Evolutionary conservation across 1,140 invertebrate genomes (phyloP).

Genomic region (Calephelis virginiensis): DNA sequence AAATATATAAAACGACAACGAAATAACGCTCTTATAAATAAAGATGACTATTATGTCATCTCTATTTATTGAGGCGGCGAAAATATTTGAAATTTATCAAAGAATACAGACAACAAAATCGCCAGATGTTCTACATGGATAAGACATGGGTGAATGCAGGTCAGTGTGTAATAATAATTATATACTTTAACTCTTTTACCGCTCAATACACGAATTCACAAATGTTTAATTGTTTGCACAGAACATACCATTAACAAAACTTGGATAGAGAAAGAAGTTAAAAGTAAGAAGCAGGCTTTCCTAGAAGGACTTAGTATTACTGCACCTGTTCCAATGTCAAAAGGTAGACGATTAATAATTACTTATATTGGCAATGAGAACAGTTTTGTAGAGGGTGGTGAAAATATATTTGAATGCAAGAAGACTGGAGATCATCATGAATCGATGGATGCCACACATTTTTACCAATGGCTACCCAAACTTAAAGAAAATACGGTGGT

Average conservation of each 20-base stretch:
- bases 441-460: constrained; percentile 33
- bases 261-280: constrained; percentile 31
- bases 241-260: constrained; percentile 33
- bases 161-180: constrained; percentile 13
- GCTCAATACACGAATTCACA: not conserved
- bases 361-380: constrained; percentile 40
- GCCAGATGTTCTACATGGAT: constrained; percentile 25
- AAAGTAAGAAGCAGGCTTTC: constrained; percentile 24
- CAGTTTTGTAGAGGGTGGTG: constrained; percentile 36
- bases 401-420: constrained; percentile 35
- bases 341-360: constrained; percentile 40
- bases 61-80: too few relatives aligned
- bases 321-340: constrained; percentile 36
- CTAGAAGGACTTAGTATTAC: constrained; percentile 34
- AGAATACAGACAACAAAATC: not conserved
- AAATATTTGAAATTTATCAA: too few relatives aligned
- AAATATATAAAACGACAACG: too few relatives aligned
- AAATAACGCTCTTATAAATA: too few relatives aligned
- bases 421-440: constrained; percentile 41
- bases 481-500: constrained; percentile 33
- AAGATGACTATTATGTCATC: too few relatives aligned
- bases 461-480: constrained; percentile 38
- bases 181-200: not conserved
- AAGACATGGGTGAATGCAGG: constrained; percentile 27
- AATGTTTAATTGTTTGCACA: constrained; percentile 16